A percentile compares a stretch with the other conserved stretches of the same genome.
These are phyloP conservation scores for Ethmia dodecea DNA, from an alignment of 2,888 invertebrate species.

Conservation along the genomic window DNA sequence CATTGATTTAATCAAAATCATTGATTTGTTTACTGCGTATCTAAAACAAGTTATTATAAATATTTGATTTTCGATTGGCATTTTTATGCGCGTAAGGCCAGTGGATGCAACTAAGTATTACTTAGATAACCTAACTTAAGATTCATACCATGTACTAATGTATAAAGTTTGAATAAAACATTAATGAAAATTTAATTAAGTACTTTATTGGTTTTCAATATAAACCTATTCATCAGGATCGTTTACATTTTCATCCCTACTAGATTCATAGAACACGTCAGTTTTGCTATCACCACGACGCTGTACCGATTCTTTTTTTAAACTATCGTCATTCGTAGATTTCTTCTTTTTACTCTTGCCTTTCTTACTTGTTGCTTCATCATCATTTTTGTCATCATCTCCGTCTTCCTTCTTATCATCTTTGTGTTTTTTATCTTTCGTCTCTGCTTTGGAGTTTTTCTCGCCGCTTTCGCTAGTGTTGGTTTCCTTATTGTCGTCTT, in stretches of 20 bases:
- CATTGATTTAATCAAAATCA: too few relatives aligned
- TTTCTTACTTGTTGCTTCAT: conserved; percentile 14
- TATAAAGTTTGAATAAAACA: too few relatives aligned
- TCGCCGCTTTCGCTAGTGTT: background rate
- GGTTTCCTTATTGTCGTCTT: conserved; percentile 18
- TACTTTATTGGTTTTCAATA: background rate
- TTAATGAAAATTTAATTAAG: too few relatives aligned
- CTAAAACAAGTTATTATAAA: too few relatives aligned
- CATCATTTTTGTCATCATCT: conserved; percentile 20
- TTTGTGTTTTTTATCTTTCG: conserved; percentile 20
- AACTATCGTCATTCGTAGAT: too few relatives aligned
- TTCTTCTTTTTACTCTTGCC: conserved; percentile 22
- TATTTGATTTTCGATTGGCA: too few relatives aligned
- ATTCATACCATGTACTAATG: too few relatives aligned
- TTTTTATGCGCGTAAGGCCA: too few relatives aligned
- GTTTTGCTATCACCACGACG: conserved; percentile 19
- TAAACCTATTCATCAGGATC: conserved; percentile 42
- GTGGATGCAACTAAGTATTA: too few relatives aligned
- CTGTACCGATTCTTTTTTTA: conserved; percentile 18
- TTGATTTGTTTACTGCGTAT: too few relatives aligned
- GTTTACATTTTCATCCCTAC: conserved; percentile 58
- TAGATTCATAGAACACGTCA: conserved; percentile 55
- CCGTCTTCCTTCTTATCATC: conserved; percentile 17
- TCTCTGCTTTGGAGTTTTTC: conserved; percentile 10
- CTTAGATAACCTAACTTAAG: too few relatives aligned